A percentile compares a stretch with the other conserved stretches of the same genome.
These are phyloP conservation scores for Willowsia nigromaculata DNA, from an alignment of 2,888 invertebrate genomes.

Conservation along the genomic window DNA sequence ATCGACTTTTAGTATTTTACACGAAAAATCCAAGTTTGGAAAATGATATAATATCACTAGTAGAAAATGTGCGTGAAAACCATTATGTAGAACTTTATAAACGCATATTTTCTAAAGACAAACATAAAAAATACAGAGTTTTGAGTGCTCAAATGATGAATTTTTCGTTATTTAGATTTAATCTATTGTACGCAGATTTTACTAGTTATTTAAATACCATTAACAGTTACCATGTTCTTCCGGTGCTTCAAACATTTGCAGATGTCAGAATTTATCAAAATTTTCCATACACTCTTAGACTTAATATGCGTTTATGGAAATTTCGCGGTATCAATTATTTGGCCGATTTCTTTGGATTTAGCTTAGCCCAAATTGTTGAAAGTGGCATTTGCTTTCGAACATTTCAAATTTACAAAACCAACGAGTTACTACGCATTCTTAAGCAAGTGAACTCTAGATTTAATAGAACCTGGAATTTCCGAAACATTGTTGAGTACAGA, in stretches of 20 bases:
- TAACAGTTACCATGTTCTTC: background rate
- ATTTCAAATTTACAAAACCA: background rate
- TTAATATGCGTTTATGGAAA: background rate
- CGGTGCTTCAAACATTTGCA: background rate
- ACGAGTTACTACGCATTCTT: background rate
- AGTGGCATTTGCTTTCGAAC: background rate
- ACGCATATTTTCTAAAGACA: too few species aligned
- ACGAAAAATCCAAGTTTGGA: too few species aligned
- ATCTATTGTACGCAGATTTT: background rate
- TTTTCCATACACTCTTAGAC: background rate
- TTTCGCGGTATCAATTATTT: background rate
- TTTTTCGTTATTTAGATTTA: background rate
- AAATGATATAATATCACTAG: too few species aligned
- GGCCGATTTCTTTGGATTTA: too few species aligned
- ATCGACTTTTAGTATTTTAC: too few species aligned
- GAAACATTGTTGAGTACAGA: background rate
- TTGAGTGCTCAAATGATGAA: too few species aligned
- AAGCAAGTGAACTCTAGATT: background rate
- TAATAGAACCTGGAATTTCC: background rate
- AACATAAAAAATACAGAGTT: too few species aligned
- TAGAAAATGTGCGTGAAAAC: too few species aligned
- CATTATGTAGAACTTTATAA: too few species aligned
- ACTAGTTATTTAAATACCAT: background rate
- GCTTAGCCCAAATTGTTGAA: background rate
- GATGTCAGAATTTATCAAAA: background rate